Evolutionary conservation across 1,140 invertebrate species (phyloP).

Genomic region (Bombus terrestris): DNA sequence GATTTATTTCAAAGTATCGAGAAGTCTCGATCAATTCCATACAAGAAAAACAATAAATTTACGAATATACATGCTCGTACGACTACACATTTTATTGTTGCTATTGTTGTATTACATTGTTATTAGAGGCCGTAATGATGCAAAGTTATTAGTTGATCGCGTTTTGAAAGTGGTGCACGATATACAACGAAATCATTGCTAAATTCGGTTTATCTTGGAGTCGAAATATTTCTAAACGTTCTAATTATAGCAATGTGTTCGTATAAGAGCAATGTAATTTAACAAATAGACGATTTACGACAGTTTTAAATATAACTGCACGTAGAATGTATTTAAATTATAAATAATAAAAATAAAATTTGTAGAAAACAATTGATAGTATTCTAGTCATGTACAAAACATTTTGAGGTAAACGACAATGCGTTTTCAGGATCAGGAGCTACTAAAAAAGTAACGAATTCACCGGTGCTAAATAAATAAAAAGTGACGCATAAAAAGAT

Average conservation of each 20-base stretch:
- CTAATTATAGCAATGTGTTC: not conserved
- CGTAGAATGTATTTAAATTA: constrained; percentile 30
- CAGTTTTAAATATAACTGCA: not conserved
- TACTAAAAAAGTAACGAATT: constrained; percentile 16
- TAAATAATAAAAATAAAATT: constrained; percentile 13
- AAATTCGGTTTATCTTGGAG: not conserved
- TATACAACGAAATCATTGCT: not conserved
- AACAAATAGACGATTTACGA: not conserved
- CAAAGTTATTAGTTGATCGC: not conserved
- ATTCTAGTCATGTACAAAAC: constrained; percentile 2
- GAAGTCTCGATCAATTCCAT: not conserved
- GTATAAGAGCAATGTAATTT: not conserved
- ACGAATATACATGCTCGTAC: not conserved
- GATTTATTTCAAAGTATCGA: constrained; percentile 4
- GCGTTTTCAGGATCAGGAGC: not conserved
- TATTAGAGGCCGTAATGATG: not conserved
- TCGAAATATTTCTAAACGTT: not conserved
- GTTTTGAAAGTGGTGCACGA: too few relatives aligned
- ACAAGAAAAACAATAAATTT: not conserved
- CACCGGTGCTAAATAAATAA: constrained; percentile 58
- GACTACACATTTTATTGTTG: constrained; percentile 28
- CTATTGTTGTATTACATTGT: constrained; percentile 24
- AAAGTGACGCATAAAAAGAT: not conserved
- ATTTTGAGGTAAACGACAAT: not conserved
- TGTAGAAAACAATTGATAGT: constrained; percentile 13